Evolutionary conservation across 2,113 vertebrate species (phyloP).

Genomic region (Pholis gunnellus): DNA sequence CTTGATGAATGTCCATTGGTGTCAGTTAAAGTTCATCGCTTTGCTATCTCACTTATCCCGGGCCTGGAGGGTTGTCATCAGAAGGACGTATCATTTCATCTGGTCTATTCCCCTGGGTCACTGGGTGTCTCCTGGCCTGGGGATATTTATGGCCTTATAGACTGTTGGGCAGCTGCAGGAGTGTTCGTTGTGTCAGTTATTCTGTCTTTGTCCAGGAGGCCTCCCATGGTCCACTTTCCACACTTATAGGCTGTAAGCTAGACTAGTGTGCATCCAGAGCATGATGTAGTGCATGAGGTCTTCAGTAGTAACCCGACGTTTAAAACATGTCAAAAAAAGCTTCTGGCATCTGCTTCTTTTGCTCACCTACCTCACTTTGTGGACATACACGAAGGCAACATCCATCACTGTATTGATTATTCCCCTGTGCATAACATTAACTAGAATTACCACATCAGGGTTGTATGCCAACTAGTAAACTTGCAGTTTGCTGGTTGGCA

Average conservation of each 20-base stretch:
- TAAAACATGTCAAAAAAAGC: conserved; percentile 12
- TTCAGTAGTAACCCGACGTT: background rate
- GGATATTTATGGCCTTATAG: conserved; percentile 55
- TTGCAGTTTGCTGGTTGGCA: background rate
- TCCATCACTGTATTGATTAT: conserved; percentile 45
- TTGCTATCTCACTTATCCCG: conserved; percentile 43
- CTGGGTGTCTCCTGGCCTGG: conserved; percentile 22
- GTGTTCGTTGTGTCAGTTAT: conserved; percentile 27
- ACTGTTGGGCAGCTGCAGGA: conserved; percentile 16
- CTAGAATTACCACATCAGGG: background rate
- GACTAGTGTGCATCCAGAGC: conserved; percentile 14
- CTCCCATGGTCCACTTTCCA: conserved; percentile 15
- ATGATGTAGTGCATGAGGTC: conserved; percentile 9
- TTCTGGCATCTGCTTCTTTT: background rate
- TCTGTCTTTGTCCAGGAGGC: conserved; percentile 12
- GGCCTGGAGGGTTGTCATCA: conserved; percentile 40
- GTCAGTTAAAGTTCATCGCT: conserved; percentile 60
- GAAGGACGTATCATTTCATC: conserved; percentile 52
- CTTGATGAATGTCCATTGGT: conserved; percentile 55
- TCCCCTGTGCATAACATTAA: conserved; percentile 31
- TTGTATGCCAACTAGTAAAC: background rate
- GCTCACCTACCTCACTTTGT: conserved; percentile 17
- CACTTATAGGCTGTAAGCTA: background rate
- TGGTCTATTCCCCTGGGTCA: conserved; percentile 8
- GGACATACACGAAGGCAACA: background rate